Conservation (phyloP, 2,113 vertebrate genomes). For the Tupaia chinensis region DNA sequence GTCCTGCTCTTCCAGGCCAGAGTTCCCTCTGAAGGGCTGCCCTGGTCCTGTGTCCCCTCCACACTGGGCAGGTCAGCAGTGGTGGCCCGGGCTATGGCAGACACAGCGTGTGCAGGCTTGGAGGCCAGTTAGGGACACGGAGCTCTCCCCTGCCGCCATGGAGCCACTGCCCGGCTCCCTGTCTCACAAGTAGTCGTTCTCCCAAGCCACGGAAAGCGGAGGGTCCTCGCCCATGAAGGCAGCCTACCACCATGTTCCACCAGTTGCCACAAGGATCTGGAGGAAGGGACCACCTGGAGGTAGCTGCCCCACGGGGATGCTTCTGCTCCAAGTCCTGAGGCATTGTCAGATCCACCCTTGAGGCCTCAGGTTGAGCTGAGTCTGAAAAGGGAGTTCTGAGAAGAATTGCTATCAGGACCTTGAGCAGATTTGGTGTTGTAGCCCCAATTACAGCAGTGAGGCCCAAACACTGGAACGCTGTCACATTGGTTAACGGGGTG, state of each 20-base stretch:
- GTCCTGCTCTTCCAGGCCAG: neutral
- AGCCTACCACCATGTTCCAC: too few species aligned
- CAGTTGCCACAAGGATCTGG: neutral
- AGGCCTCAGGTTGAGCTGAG: neutral
- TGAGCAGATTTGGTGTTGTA: neutral
- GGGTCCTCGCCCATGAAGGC: neutral
- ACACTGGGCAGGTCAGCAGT: too few species aligned
- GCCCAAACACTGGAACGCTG: neutral
- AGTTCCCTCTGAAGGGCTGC: neutral
- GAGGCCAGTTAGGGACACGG: neutral
- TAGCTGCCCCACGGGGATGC: neutral
- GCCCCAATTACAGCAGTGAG: neutral
- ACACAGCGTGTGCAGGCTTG: neutral
- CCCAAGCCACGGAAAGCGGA: neutral
- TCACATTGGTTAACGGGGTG: too few species aligned
- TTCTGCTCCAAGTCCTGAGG: neutral
- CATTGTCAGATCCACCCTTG: neutral
- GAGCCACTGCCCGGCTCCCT: too few species aligned
- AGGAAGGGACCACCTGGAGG: neutral
- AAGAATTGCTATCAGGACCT: neutral
- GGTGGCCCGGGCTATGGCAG: neutral
- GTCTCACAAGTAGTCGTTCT: neutral
- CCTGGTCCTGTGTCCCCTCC: neutral
- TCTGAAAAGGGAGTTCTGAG: neutral
- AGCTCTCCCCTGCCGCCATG: too few species aligned